Conservation (phyloP, 2,797 vertebrate genomes). For the Leucoraja ocellata region DNA sequence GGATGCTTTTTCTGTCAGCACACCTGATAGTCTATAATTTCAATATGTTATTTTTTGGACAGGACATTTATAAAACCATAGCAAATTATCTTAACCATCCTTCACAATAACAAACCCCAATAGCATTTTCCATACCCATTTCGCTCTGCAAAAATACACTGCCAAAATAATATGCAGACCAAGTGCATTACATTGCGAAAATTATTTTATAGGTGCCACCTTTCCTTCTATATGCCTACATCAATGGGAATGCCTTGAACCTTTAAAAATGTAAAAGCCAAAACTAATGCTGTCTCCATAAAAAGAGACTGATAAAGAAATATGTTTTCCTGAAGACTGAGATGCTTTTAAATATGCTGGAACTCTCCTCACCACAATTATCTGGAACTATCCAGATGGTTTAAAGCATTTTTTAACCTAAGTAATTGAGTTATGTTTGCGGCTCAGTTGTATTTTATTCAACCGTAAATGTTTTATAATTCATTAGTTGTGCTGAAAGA, state of each 20-base stretch:
- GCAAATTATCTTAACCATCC: neutral
- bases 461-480: neutral
- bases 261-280: neutral
- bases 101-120: neutral
- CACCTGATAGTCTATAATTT: neutral
- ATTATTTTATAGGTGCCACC: neutral
- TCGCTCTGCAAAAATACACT: neutral
- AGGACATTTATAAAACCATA: neutral
- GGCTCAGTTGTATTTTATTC: neutral
- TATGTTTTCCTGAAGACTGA: neutral
- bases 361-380: neutral
- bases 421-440: neutral
- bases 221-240: neutral
- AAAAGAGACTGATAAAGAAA: neutral
- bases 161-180: neutral
- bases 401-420: slow-evolving; percentile 7
- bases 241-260: neutral
- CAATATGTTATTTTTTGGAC: neutral
- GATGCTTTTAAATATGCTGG: neutral
- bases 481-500: slow-evolving; percentile 5
- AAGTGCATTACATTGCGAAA: neutral
- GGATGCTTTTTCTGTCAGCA: neutral
- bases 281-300: neutral
- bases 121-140: neutral
- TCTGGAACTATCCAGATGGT: neutral